These are phyloP conservation scores for Mola mola DNA, from an alignment of 2,113 vertebrate species.

Conservation along the genomic window DNA sequence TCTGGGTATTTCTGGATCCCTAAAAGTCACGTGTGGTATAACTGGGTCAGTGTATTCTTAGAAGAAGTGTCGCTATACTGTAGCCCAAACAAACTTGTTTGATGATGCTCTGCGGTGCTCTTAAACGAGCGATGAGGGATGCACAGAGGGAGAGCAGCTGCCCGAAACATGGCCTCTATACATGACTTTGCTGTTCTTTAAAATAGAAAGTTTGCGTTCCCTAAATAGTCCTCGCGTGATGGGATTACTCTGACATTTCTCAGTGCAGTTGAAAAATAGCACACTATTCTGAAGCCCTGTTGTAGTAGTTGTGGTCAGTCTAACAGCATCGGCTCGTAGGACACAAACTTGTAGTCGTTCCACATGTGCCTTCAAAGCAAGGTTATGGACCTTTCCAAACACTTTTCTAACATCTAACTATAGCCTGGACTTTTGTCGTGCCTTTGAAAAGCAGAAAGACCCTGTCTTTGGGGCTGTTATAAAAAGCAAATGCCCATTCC, in stretches of 20 bases:
- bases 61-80: conserved; percentile 40
- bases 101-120: conserved; percentile 46
- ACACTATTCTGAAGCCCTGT: neutral
- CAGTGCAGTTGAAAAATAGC: conserved; percentile 29
- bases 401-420: conserved; percentile 38
- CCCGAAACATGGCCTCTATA: conserved; percentile 40
- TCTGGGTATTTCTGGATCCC: conserved; percentile 64
- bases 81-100: conserved; percentile 68
- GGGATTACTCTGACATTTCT: conserved; percentile 44
- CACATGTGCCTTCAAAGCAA: conserved; percentile 18
- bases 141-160: conserved; percentile 43
- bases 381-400: conserved; percentile 22
- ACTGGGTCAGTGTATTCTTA: conserved; percentile 76
- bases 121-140: conserved; percentile 9
- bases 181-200: conserved; percentile 54
- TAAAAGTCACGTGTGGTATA: conserved; percentile 59
- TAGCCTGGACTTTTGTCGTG: conserved; percentile 44
- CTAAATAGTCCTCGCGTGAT: conserved; percentile 45
- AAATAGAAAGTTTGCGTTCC: conserved; percentile 48
- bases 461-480: conserved; percentile 61
- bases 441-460: conserved; percentile 67
- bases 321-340: conserved; percentile 11
- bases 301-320: conserved; percentile 18
- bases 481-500: conserved; percentile 69
- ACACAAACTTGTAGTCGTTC: conserved; percentile 3